Percentiles rank a stretch among this genome's conserved stretches.
Conservation (phyloP, 1,140 invertebrate genomes). For the Conopomorpha cramerella region DNA sequence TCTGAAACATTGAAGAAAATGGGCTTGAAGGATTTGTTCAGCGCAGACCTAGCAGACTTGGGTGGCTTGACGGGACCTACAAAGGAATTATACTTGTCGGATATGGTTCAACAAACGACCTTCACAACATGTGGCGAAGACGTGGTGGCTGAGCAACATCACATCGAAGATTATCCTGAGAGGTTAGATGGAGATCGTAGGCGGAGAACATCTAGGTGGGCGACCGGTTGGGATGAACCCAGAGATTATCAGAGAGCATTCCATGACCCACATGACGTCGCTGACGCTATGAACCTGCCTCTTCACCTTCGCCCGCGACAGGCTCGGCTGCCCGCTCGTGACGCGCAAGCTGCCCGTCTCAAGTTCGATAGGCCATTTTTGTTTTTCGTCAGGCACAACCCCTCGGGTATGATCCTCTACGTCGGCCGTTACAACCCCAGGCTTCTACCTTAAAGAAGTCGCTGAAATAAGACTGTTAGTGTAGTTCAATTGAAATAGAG, state of each 20-base stretch:
- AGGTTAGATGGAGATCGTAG: conserved; percentile 48
- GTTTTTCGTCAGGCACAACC: conserved; percentile 85
- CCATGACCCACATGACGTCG: conserved; percentile 67
- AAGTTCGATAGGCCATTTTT: conserved; percentile 84
- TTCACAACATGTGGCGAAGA: conserved; percentile 81
- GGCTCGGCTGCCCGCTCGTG: conserved; percentile 67
- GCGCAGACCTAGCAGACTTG: conserved; percentile 73
- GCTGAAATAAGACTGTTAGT: conserved; percentile 46
- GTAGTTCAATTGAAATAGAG: conserved; percentile 34
- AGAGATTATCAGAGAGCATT: conserved; percentile 64
- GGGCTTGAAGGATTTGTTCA: conserved; percentile 80
- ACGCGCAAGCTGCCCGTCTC: conserved; percentile 63
- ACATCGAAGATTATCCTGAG: conserved; percentile 78
- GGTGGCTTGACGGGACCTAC: conserved; percentile 75
- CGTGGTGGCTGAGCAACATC: conserved; percentile 71
- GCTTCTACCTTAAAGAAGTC: conserved; percentile 65
- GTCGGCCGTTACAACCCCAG: conserved; percentile 85
- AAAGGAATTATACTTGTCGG: conserved; percentile 76
- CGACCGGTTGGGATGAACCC: conserved; percentile 41
- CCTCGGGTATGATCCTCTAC: conserved; percentile 82
- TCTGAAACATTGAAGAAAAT: conserved; percentile 75
- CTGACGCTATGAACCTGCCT: conserved; percentile 65
- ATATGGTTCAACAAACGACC: conserved; percentile 78
- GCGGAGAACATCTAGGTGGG: conserved; percentile 36
- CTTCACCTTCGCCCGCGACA: conserved; percentile 70